Evolutionary conservation across 2,888 invertebrate genomes (phyloP).

Genomic region (Philaethria dido): DNA sequence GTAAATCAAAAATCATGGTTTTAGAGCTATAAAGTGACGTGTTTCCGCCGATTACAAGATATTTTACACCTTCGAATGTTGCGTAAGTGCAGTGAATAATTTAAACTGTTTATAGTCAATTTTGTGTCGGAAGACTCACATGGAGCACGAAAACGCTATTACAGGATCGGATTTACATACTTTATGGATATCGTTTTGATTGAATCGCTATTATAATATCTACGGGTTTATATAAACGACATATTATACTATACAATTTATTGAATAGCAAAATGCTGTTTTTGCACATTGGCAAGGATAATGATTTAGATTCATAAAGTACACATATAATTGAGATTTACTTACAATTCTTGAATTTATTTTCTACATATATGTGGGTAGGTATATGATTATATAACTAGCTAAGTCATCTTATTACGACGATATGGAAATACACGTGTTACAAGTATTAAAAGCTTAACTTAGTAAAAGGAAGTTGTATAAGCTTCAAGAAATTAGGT

Average conservation of each 20-base stretch:
- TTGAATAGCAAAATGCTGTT: neutral
- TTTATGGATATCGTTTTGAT: slow-evolving; percentile 12
- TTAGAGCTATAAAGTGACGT: slow-evolving; percentile 31
- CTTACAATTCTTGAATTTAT: too few species aligned
- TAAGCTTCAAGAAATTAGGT: slow-evolving; percentile 53
- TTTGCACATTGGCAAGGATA: neutral
- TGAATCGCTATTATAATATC: slow-evolving; percentile 6
- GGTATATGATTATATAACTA: too few species aligned
- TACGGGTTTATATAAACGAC: neutral
- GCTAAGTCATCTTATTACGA: neutral
- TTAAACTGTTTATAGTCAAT: slow-evolving; percentile 18
- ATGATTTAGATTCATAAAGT: neutral
- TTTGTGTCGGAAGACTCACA: slow-evolving; percentile 10
- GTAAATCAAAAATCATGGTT: slow-evolving; percentile 41
- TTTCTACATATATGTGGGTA: too few species aligned
- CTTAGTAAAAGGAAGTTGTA: slow-evolving; percentile 52
- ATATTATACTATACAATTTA: neutral
- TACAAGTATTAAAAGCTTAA: slow-evolving; percentile 10
- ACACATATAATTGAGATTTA: too few species aligned
- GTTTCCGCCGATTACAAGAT: slow-evolving; percentile 44
- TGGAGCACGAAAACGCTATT: slow-evolving; percentile 28
- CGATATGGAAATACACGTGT: neutral
- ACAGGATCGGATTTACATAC: slow-evolving; percentile 18
- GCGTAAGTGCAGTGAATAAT: slow-evolving; percentile 31
- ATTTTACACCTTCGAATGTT: slow-evolving; percentile 35